A percentile compares a stretch with the other conserved stretches of the same genome.
Conservation (phyloP, 2,888 invertebrate species). For the Stenodera caucasica region DNA sequence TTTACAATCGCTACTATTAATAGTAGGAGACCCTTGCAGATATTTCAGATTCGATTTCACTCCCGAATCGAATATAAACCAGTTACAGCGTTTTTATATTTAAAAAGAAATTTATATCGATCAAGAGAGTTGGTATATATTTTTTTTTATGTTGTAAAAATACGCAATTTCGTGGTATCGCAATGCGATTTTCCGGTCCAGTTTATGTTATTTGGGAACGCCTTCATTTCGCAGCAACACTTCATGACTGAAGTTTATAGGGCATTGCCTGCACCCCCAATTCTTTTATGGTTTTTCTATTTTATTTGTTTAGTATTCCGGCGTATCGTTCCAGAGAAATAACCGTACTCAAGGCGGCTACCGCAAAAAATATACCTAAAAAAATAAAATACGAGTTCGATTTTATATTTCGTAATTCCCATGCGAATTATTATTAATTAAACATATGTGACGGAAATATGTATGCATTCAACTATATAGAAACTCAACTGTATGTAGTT, state of each 20-base stretch:
- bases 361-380: neutral
- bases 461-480: neutral
- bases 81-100: conserved; percentile 11
- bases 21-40: no score
- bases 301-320: conserved; percentile 26
- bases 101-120: conserved; percentile 31
- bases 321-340: neutral
- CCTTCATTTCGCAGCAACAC: conserved; percentile 18
- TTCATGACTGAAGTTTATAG: conserved; percentile 28
- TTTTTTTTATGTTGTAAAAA: conserved; percentile 33
- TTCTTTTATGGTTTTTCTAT: conserved; percentile 28
- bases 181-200: conserved; percentile 34
- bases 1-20: neutral
- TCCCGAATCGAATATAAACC: conserved; percentile 40
- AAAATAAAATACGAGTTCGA: neutral
- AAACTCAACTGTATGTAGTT: conserved; percentile 8
- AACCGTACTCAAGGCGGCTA: neutral
- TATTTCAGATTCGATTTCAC: conserved; percentile 34
- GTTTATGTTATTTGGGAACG: conserved; percentile 36
- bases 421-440: conserved; percentile 25
- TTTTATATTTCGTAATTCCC: neutral
- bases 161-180: conserved; percentile 40
- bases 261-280: conserved; percentile 18
- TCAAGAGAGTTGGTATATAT: conserved; percentile 28
- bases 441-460: conserved; percentile 10